Evolutionary conservation across 2,797 vertebrate genomes (phyloP).

Genomic region (Austrolebias charrua): DNA sequence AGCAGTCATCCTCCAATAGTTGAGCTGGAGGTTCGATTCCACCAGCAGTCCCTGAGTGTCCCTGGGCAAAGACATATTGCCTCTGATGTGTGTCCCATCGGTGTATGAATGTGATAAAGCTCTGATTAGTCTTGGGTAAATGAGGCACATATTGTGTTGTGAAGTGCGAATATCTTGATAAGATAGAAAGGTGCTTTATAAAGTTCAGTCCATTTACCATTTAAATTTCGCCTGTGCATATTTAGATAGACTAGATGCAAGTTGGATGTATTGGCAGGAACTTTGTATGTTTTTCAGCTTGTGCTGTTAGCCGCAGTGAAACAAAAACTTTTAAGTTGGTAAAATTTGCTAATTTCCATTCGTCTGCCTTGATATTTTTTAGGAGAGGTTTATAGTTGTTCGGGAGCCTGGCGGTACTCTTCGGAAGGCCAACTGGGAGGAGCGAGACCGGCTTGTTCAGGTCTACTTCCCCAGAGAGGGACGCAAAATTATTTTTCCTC

Average conservation of each 20-base stretch:
- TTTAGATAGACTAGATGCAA: not conserved
- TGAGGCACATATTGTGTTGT: no score
- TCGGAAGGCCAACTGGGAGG: slow-evolving; percentile 94
- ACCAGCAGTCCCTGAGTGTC: no score
- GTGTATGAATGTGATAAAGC: no score
- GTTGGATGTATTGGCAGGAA: not conserved
- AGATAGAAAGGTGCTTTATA: no score
- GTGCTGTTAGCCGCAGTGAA: no score
- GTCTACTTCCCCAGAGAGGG: slow-evolving; percentile 92
- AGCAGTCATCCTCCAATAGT: no score
- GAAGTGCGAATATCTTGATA: no score
- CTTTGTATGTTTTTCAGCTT: not conserved
- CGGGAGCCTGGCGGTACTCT: slow-evolving; percentile 87
- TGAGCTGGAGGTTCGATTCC: no score
- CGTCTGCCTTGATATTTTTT: not conserved
- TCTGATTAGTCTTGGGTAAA: not conserved
- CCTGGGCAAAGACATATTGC: no score
- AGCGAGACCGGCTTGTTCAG: slow-evolving; percentile 93
- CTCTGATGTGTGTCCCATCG: no score
- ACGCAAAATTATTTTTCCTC: slow-evolving; percentile 80
- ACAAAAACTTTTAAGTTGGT: not conserved
- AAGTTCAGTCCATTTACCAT: no score
- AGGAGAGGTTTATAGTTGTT: slow-evolving; percentile 96
- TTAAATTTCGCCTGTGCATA: not conserved
- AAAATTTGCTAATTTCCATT: not conserved